Percentiles rank a stretch among this genome's conserved stretches.
Conservation (phyloP, 2,888 invertebrate genomes). For the Celastrina argiolus region DNA sequence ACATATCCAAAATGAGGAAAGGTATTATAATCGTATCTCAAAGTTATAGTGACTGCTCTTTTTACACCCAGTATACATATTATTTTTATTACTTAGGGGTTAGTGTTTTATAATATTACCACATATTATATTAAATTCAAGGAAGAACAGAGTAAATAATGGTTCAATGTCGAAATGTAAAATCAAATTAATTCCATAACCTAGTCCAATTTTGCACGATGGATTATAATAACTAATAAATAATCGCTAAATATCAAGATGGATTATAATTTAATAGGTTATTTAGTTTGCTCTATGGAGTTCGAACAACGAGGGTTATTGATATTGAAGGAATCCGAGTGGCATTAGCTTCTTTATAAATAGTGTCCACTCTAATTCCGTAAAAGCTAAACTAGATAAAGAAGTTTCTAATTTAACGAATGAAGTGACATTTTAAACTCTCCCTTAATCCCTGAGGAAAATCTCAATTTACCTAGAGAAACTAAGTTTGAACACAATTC, state of each 20-base stretch:
- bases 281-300: not conserved
- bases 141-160: no score
- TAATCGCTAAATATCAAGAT: constrained; percentile 2
- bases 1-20: no score
- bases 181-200: not conserved
- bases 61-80: no score
- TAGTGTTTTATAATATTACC: no score
- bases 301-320: not conserved
- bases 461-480: constrained; percentile 11
- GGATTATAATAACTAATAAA: no score
- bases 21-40: no score
- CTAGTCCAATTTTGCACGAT: not conserved
- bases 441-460: not conserved
- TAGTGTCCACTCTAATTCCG: not conserved
- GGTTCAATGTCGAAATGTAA: not conserved
- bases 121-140: no score
- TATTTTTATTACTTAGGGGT: no score
- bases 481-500: constrained; percentile 28
- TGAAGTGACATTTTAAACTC: not conserved
- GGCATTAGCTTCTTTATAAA: no score
- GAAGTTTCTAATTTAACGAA: not conserved
- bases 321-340: not conserved
- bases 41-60: no score
- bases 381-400: not conserved
- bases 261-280: not conserved